Conservation (phyloP, 2,797 vertebrate species). For the Gobionotothen gibberifrons region DNA sequence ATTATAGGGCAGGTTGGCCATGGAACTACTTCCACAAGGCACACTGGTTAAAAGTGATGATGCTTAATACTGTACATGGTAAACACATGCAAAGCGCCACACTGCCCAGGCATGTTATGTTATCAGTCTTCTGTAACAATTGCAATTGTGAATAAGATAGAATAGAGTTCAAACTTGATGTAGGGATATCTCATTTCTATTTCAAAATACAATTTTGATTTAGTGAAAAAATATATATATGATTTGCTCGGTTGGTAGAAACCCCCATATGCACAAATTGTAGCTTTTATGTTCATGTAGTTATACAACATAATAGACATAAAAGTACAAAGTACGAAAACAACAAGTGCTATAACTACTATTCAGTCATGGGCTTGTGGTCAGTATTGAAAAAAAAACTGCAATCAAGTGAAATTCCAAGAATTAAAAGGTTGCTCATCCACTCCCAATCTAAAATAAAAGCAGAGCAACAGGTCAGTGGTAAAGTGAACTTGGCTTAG, state of each 20-base stretch:
- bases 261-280: not conserved
- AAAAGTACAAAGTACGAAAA: not conserved
- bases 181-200: not conserved
- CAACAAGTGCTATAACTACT: not conserved
- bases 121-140: not conserved
- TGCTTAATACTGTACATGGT: not conserved
- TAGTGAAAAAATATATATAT: not conserved
- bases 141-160: not conserved
- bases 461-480: not conserved
- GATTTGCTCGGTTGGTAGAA: not conserved
- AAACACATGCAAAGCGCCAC: not conserved
- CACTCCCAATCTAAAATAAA: not conserved
- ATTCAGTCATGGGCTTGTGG: not conserved
- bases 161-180: not conserved
- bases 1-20: not conserved
- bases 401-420: not conserved
- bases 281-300: not conserved
- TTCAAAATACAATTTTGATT: not conserved
- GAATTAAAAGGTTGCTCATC: not conserved
- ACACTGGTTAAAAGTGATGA: not conserved
- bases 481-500: constrained; percentile 22
- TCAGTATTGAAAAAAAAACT: not conserved
- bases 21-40: not conserved
- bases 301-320: not conserved
- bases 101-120: not conserved